Percentiles rank a stretch among this genome's conserved stretches.
Evolutionary conservation across 2,888 invertebrate species (phyloP).

Genomic region (Seira musarum): DNA sequence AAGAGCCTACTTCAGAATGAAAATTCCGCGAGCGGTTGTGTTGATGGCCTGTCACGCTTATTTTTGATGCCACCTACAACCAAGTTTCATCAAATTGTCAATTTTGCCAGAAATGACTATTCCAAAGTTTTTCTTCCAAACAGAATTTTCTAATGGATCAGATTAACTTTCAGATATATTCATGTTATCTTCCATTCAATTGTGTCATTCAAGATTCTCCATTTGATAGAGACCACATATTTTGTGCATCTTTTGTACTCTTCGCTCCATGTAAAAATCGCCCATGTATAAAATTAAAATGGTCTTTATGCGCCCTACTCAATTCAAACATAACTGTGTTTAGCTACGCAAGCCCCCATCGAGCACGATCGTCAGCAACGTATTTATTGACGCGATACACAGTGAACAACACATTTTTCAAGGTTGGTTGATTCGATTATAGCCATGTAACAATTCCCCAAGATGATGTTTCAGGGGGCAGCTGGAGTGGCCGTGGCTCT

Average conservation of each 20-base stretch:
- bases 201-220: no score
- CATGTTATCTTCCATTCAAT: no score
- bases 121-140: not conserved
- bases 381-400: not conserved
- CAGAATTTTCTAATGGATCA: not conserved
- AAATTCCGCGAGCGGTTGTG: not conserved
- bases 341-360: not conserved
- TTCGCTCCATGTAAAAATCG: not conserved
- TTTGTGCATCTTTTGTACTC: not conserved
- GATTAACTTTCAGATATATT: not conserved
- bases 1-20: not conserved
- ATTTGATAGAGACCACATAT: no score
- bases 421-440: not conserved
- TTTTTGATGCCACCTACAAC: not conserved
- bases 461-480: not conserved
- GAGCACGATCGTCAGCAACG: no score
- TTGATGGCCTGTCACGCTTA: not conserved
- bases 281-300: not conserved
- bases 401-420: no score
- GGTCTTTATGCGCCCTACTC: not conserved
- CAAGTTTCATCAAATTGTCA: not conserved
- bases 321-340: not conserved
- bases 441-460: not conserved
- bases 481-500: no score
- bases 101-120: not conserved